Conservation (phyloP, 2,888 invertebrate genomes). For the Cantharis rufa region DNA sequence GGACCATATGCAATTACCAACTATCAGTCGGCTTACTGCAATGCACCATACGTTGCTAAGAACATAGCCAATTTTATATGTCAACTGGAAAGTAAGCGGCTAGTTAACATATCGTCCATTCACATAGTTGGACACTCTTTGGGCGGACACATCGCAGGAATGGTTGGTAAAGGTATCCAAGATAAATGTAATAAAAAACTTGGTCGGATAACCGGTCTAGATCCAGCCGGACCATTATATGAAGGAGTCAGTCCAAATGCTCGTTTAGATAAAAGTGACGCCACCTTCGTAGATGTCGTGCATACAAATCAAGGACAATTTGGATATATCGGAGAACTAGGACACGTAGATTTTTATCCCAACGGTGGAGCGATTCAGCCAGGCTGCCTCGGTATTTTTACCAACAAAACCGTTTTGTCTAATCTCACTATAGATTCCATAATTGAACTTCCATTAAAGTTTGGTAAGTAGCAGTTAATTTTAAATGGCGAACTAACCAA, state of each 20-base stretch:
- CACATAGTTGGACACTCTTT: slow-evolving; percentile 15
- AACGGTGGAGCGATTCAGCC: slow-evolving; percentile 12
- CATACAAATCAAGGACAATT: neutral
- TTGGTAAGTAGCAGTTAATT: neutral
- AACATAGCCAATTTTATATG: neutral
- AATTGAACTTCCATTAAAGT: neutral
- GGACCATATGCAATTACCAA: neutral
- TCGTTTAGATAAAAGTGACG: slow-evolving; percentile 3
- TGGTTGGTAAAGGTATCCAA: neutral
- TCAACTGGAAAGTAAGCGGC: neutral
- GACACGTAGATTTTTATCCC: slow-evolving; percentile 7
- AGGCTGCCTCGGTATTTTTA: neutral
- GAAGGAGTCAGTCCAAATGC: neutral
- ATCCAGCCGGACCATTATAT: slow-evolving; percentile 6
- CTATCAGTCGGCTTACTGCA: neutral
- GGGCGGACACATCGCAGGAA: slow-evolving; percentile 6
- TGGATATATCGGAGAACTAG: slow-evolving; percentile 1
- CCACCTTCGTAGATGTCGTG: slow-evolving; percentile 1
- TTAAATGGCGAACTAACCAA: neutral
- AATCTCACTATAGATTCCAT: neutral
- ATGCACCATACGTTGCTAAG: neutral
- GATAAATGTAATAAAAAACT: neutral
- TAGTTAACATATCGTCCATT: neutral
- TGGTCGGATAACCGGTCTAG: slow-evolving; percentile 5
- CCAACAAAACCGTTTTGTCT: too few relatives aligned